phyloP scores from a whole-genome alignment of 2,888 invertebrate species.

The Agrotis puta region DNA sequence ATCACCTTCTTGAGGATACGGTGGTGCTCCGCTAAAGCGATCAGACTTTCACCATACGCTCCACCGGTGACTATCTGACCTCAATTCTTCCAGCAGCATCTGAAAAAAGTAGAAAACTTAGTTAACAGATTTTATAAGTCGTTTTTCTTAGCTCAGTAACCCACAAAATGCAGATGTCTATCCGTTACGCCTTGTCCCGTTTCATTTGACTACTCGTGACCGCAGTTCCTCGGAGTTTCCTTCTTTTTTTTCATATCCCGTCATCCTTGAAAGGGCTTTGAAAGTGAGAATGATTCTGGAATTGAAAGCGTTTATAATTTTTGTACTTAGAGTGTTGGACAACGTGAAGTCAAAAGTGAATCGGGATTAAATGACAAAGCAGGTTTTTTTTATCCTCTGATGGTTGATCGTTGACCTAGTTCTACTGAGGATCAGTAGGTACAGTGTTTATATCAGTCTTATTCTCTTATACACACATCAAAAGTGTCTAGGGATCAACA shows the following conservation, averaged over 20 bases:
- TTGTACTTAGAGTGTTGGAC: constrained; percentile 13
- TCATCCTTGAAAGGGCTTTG: constrained; percentile 38
- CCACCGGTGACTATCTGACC: too few species aligned
- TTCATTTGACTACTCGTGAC: constrained; percentile 39
- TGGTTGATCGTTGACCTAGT: constrained; percentile 4
- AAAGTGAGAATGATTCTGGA: constrained; percentile 42
- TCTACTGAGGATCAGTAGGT: background rate
- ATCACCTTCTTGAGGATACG: too few species aligned
- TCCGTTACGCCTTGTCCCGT: constrained; percentile 10
- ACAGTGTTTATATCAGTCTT: too few species aligned
- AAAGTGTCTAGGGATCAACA: too few species aligned
- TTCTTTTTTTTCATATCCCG: constrained; percentile 36
- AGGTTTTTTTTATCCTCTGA: background rate
- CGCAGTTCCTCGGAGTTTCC: constrained; percentile 13
- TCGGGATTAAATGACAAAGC: constrained; percentile 45
- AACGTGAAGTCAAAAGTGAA: constrained; percentile 44
- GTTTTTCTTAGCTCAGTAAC: background rate
- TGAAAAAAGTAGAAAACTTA: background rate
- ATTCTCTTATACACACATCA: too few species aligned
- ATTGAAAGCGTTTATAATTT: constrained; percentile 50
- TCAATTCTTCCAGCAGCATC: background rate
- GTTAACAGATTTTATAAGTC: background rate
- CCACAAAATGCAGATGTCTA: background rate
- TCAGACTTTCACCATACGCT: too few species aligned
- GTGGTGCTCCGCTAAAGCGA: too few species aligned